Conservation (phyloP, 2,797 vertebrate genomes). For the Acipenser transmontanus region DNA sequence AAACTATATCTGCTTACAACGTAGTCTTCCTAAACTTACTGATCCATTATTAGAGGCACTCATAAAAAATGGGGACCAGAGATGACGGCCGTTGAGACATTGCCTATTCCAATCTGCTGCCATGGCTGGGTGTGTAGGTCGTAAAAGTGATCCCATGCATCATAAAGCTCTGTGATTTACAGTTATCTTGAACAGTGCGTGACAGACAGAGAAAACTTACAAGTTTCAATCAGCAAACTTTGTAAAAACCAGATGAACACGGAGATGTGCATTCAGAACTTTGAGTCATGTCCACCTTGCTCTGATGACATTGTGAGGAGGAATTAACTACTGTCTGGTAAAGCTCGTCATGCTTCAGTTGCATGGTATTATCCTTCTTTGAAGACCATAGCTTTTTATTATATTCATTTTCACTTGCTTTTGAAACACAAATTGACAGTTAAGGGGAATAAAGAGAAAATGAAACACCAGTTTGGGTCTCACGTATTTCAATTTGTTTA, state of each 20-base stretch:
- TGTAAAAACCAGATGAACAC: neutral
- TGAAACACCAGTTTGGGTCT: no score
- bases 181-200: conserved; percentile 6
- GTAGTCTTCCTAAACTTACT: no score
- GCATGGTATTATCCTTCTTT: conserved; percentile 19
- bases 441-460: no score
- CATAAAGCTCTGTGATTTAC: conserved; percentile 25
- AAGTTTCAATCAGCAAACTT: conserved; percentile 17
- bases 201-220: conserved; percentile 2
- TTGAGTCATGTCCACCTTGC: conserved; percentile 25
- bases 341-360: conserved; percentile 26
- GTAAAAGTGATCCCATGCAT: conserved; percentile 23
- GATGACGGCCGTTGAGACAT: conserved; percentile 20
- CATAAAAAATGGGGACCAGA: no score
- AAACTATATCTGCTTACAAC: no score
- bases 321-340: conserved; percentile 12
- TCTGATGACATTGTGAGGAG: conserved; percentile 19
- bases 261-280: no score
- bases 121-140: conserved; percentile 17
- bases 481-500: no score
- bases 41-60: no score
- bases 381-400: no score
- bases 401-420: no score
- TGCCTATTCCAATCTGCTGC: conserved; percentile 13
- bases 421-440: no score